Evolutionary conservation across 2,113 vertebrate species (phyloP).

Genomic region (Galemys pyrenaicus): DNA sequence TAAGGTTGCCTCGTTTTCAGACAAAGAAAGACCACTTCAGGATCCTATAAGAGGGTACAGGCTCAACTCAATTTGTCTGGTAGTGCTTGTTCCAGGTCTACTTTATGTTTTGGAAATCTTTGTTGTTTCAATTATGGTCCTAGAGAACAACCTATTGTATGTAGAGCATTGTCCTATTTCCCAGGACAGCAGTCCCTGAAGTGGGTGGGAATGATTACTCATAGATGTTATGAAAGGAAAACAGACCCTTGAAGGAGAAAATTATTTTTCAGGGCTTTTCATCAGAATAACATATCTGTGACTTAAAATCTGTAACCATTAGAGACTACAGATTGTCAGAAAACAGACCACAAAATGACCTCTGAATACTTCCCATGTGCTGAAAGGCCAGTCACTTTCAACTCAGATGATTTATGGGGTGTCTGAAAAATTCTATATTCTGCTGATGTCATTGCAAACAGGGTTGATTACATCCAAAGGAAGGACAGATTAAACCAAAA

Average conservation of each 20-base stretch:
- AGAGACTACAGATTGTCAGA: background rate
- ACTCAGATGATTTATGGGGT: background rate
- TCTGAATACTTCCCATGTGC: background rate
- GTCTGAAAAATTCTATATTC: background rate
- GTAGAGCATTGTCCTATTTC: background rate
- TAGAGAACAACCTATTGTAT: background rate
- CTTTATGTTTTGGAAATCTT: background rate
- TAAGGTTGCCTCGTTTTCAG: background rate
- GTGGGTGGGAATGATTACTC: background rate
- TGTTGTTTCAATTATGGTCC: background rate
- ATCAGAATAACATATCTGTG: background rate
- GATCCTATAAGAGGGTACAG: background rate
- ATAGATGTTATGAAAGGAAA: slow-evolving; percentile 34
- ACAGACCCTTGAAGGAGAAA: slow-evolving; percentile 22
- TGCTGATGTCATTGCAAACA: background rate
- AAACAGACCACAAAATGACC: background rate
- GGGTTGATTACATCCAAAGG: background rate
- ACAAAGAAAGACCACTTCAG: background rate
- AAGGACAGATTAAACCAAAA: slow-evolving; percentile 4
- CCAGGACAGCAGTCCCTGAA: background rate
- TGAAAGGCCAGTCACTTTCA: background rate
- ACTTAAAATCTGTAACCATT: background rate
- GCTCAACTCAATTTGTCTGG: background rate
- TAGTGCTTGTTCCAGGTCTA: background rate
- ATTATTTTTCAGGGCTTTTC: background rate